Conservation (phyloP, 2,888 invertebrate species). For the Esperia sulphurella region DNA sequence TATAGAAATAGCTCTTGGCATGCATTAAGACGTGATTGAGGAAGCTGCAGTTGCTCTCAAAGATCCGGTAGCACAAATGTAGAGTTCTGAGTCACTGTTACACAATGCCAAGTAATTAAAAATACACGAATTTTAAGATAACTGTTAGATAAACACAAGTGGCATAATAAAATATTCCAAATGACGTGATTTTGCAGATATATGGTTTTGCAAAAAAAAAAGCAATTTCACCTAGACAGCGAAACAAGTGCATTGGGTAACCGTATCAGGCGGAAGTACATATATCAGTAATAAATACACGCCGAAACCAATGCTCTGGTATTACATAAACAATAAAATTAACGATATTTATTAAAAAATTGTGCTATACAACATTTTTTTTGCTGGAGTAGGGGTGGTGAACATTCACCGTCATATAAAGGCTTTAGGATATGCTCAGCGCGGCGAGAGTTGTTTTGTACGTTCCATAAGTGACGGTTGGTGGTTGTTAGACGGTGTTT, state of each 20-base stretch:
- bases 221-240: not conserved
- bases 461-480: slow-evolving; percentile 32
- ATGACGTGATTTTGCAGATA: too few relatives aligned
- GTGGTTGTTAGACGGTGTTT: slow-evolving; percentile 35
- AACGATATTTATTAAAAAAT: slow-evolving; percentile 22
- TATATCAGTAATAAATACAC: not conserved
- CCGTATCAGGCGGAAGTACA: not conserved
- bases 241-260: slow-evolving; percentile 3
- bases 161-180: too few relatives aligned
- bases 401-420: slow-evolving; percentile 70
- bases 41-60: too few relatives aligned
- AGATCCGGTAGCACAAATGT: too few relatives aligned
- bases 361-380: slow-evolving; percentile 34
- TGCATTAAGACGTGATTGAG: too few relatives aligned
- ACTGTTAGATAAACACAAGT: too few relatives aligned
- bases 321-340: slow-evolving; percentile 9
- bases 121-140: too few relatives aligned
- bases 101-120: too few relatives aligned
- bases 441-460: slow-evolving; percentile 46
- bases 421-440: slow-evolving; percentile 34
- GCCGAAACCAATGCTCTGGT: not conserved
- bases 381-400: slow-evolving; percentile 57
- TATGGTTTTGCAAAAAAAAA: not conserved
- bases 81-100: too few relatives aligned
- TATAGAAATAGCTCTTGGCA: too few relatives aligned